Base-by-base conservation (phyloP, 53 echinoderm and acorn worm species). In the Arbacia lixula region DNA sequence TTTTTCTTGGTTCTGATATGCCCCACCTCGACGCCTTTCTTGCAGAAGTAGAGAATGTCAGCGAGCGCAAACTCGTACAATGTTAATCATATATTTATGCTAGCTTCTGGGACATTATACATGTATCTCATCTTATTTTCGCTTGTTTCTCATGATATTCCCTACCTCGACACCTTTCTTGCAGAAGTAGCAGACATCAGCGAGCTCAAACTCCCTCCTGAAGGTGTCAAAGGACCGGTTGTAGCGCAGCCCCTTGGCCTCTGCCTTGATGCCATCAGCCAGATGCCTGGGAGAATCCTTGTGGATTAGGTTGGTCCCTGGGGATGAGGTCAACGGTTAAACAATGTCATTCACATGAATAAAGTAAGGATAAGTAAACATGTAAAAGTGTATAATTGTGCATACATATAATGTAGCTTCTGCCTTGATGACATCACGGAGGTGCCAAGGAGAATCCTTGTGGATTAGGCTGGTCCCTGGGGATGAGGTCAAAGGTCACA, bases 81-180 rank as follows among this genome's bases (percentile, higher is more conserved):
- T n/a, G n/a, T n/a, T n/a, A n/a, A n/a, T n/a, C n/a, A n/a, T n/a
- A n/a, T n/a, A n/a, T n/a, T n/a, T n/a, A n/a, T n/a, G n/a, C n/a
- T n/a, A n/a, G n/a, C n/a, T n/a, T n/a, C n/a, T n/a, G n/a, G n/a
- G n/a, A n/a, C n/a, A n/a, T n/a, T n/a, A n/a, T n/a, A n/a, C n/a
- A n/a, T n/a, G n/a, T n/a, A n/a, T n/a, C n/a, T n/a, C n/a, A n/a
- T n/a, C n/a, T n/a, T n/a, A n/a, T n/a, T n/a, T n/a, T n/a, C n/a
- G n/a, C n/a, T n/a, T n/a, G n/a, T n/a, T n/a, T n/a, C n/a, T n/a
- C n/a, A n/a, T n/a, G n/a, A n/a, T n/a, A n/a, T n/a, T n/a, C n/a
- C n/a, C n/a, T 88, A 98, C 98, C 91, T 98, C 98, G 38, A 98
- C 89, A 10, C 91, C 98, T 71, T 93, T 94, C 80, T 90, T 94